Evolutionary conservation across 1,140 invertebrate genomes (phyloP), one percentile per base, ranked within the genome.

Genomic region (Drosophila orosa): DNA sequence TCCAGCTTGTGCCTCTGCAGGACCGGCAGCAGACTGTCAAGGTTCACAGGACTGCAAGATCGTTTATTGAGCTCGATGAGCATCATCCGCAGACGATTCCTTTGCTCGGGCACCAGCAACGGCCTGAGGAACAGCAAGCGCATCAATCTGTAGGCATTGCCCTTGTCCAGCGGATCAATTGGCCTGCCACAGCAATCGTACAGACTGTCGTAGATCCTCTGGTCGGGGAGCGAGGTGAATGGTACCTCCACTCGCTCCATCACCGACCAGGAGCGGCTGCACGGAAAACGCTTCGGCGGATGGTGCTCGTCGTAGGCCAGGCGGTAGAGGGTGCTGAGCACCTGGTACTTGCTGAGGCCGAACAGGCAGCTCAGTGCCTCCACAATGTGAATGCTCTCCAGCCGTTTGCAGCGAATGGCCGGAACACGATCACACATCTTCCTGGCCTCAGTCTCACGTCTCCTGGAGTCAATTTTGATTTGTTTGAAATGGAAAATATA

Each of bases 181-280:
- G 62, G 58, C 17, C 45, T 12, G 0, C 84, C 84, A 10, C 80
- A 90, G 0, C 69, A 85, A 27, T 89, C 85, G 25, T 74, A 89
- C 48, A 89, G 74, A 52, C 84, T 75, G 56, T 89, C 85, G 15
- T 89, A 90, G 48, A 89, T 89, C 61, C 56, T 65, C 12, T 89
- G 37, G 35, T 89, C 84, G 9, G 80, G 58, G 1, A 85, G 48
- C 17, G 78, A 62, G 9, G 80, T 63, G 15, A 75, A 89, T 7
- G 84, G 85, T 0, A 72, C 84, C 63, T 44, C 63, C 1, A 89
- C 59, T 2, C 68, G 25, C 15, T 59, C 47, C 80, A 90, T 80
- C n/a, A 83, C 83, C 24, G 48, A 27, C 83, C 83, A 87, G 15
- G 9, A 15, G 15, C 60, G 72, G 13, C 71, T 54, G 3, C 77